phyloP scores from a whole-genome alignment of 2,888 invertebrate genomes.

The Heliconius ethilla region DNA sequence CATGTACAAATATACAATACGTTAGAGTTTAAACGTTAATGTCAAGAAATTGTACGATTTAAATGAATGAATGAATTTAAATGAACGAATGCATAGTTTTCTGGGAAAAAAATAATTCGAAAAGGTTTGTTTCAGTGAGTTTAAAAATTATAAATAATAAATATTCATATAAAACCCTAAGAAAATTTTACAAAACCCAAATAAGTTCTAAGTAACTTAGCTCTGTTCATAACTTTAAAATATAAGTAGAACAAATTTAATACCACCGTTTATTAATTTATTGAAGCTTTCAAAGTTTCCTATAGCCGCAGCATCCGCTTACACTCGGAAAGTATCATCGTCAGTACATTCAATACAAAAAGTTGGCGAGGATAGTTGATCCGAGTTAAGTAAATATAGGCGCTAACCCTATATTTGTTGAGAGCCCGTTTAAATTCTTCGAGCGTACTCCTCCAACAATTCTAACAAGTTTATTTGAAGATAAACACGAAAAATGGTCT shows the following conservation, averaged over 20 bases:
- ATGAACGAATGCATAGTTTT: neutral
- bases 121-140: neutral
- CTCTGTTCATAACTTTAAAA: neutral
- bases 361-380: slow-evolving; percentile 19
- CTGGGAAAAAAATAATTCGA: neutral
- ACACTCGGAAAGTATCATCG: slow-evolving; percentile 7
- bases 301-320: neutral
- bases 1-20: neutral
- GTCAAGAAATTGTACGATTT: neutral
- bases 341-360: slow-evolving; percentile 2
- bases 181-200: neutral
- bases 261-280: slow-evolving; percentile 1
- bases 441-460: slow-evolving; percentile 18
- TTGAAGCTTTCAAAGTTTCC: neutral
- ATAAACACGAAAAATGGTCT: slow-evolving; percentile 27
- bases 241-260: neutral
- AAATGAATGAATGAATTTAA: neutral
- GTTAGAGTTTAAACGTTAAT: neutral
- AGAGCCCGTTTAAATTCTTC: slow-evolving; percentile 29
- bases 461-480: slow-evolving; percentile 27
- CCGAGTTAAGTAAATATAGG: slow-evolving; percentile 37
- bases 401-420: slow-evolving; percentile 11
- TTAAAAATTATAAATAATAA: too few species aligned
- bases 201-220: neutral
- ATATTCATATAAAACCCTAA: neutral